These are phyloP conservation scores for Hydrotaea cyrtoneurina DNA, from an alignment of 2,888 invertebrate genomes.

Conservation along the genomic window DNA sequence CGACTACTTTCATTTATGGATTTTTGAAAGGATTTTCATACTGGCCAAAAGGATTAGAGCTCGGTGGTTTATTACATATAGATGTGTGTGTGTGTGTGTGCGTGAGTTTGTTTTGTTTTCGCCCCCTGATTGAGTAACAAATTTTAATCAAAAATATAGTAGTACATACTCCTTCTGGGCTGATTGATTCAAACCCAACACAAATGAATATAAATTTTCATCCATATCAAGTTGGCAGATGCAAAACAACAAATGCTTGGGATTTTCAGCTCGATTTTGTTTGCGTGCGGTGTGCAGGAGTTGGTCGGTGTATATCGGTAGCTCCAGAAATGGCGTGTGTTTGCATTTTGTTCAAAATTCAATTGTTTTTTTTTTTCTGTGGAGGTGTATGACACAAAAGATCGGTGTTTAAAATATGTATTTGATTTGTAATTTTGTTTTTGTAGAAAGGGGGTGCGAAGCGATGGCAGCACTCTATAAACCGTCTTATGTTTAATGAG, in stretches of 20 bases:
- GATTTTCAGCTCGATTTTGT: background rate
- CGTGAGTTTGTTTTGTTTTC: slow-evolving; percentile 15
- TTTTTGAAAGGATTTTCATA: slow-evolving; percentile 58
- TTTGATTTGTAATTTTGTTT: slow-evolving; percentile 7
- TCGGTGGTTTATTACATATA: background rate
- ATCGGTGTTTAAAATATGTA: background rate
- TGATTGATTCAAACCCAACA: slow-evolving; percentile 60
- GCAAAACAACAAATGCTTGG: background rate
- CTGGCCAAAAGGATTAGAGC: slow-evolving; percentile 32
- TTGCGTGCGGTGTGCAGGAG: background rate
- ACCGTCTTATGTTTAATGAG: no score
- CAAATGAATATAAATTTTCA: slow-evolving; percentile 32
- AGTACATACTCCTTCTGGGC: slow-evolving; percentile 51
- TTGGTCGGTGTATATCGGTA: background rate
- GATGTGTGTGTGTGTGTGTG: background rate
- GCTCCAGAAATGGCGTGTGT: background rate
- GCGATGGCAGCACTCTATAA: background rate
- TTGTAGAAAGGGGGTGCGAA: background rate
- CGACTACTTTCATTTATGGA: slow-evolving; percentile 44
- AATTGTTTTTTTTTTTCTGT: slow-evolving; percentile 17
- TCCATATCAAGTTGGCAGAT: background rate
- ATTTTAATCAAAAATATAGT: slow-evolving; percentile 69
- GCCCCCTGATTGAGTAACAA: slow-evolving; percentile 43
- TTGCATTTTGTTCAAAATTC: slow-evolving; percentile 31
- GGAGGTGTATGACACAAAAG: slow-evolving; percentile 4